Percentiles rank a stretch among this genome's conserved stretches.
Evolutionary conservation across 2,113 vertebrate genomes (phyloP).

Genomic region (Otocyon megalotis): DNA sequence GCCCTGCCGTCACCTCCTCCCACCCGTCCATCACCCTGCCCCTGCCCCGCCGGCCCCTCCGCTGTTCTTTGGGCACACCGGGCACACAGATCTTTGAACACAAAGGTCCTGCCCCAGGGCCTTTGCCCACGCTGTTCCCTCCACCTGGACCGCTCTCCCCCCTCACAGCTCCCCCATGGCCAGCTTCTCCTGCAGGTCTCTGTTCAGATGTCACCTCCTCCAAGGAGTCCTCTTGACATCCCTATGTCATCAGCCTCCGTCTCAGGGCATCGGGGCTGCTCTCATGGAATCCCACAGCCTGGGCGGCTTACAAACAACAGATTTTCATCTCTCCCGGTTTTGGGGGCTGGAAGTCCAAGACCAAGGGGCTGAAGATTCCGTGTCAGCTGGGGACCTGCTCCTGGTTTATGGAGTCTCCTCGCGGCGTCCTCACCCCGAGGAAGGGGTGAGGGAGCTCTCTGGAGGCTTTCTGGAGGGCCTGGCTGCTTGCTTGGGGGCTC

Average conservation of each 20-base stretch:
- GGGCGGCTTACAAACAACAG: not conserved
- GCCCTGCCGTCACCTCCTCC: not conserved
- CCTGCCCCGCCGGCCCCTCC: accelerated
- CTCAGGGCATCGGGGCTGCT: not conserved
- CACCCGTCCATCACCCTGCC: not conserved
- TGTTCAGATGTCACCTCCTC: not conserved
- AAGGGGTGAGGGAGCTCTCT: not conserved
- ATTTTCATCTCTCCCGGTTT: not conserved
- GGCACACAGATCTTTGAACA: too few relatives aligned
- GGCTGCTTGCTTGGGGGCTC: not conserved
- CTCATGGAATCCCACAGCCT: not conserved
- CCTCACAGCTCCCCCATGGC: not conserved
- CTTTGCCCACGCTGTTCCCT: not conserved
- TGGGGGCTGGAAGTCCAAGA: not conserved
- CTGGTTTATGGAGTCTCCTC: not conserved
- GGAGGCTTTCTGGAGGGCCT: not conserved
- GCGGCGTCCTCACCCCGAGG: too few relatives aligned
- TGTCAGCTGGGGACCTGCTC: not conserved
- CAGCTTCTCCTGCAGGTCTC: not conserved
- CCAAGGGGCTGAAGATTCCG: not conserved
- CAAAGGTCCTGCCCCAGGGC: not conserved
- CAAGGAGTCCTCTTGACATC: not conserved
- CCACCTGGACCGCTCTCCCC: not conserved
- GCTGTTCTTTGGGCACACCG: too few relatives aligned
- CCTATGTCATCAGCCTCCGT: not conserved